Evolutionary conservation across 2,888 invertebrate species (phyloP), one percentile per base, ranked within the genome.

Genomic region (Vanessa cardui): DNA sequence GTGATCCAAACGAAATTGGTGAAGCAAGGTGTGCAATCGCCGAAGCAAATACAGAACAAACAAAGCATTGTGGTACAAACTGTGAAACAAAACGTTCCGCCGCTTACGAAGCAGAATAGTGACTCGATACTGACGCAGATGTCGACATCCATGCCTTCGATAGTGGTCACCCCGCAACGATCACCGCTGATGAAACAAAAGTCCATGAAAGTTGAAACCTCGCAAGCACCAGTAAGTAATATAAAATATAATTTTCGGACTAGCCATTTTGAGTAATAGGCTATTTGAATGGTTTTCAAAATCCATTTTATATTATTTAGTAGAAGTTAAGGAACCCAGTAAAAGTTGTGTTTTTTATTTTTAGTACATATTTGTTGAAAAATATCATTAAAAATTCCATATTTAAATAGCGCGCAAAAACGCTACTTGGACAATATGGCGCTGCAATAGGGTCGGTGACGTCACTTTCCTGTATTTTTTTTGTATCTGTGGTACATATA

Each of bases 161-260:
- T 85, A 0, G 80, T 86, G 1, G 74, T 87, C 0, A 73, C 87
- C 12, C 83, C 88, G 1, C 83, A 83, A 47, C 87, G 87, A 64
- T 83, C 89, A 9, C 88, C 90, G 33, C 75, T 91, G 18, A 80
- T 86, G 33, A 89, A 89, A 74, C 90, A 87, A 71, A 82, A 90
- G 68, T 84, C 88, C 6, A 71, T 87, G 58, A 89, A 88, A 71
- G 74, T 80, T 44, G 91, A 89, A 58, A 75, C 79, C 0, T 70
- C 83, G 16, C 83, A 81, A 58, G 72, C 78, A 44, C 74, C 79
- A 73, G 87, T 88, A 68, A 72, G 71, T 71, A 15, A 62, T 9
- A 20, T 49, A 20, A 20, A 20, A 9, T 18, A 1, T 26, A 15
- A 15, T 50, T 12, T 54, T n/a, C 2, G 12, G 5, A 26, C 4